These are phyloP conservation scores for Nematostella vectensis DNA, from an alignment of 92 coral and sea anemone genomes.

Conservation along the genomic window DNA sequence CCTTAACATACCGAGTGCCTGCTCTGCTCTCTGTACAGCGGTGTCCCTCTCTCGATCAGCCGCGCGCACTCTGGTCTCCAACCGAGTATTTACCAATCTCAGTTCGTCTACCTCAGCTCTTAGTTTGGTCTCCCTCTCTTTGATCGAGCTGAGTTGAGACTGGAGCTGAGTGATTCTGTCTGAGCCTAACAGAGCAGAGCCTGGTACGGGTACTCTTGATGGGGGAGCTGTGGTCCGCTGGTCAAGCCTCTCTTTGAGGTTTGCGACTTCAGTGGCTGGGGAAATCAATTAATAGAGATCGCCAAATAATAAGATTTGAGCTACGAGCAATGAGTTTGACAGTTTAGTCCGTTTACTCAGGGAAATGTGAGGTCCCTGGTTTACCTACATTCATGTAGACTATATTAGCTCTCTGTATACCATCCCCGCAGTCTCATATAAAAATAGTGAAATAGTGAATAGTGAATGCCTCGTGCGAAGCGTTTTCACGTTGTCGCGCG, in stretches of 20 bases:
- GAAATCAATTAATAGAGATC: too few relatives aligned
- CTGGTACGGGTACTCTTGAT: conserved; percentile 45
- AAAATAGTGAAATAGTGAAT: too few relatives aligned
- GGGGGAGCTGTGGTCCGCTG: conserved; percentile 44
- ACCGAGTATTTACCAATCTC: conserved; percentile 51
- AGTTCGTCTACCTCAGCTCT: conserved; percentile 69
- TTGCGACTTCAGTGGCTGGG: conserved; percentile 88
- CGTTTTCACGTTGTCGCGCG: too few relatives aligned
- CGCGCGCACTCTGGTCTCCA: conserved; percentile 56
- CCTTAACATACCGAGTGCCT: conserved; percentile 48
- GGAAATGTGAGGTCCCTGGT: too few relatives aligned
- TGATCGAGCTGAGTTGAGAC: conserved; percentile 57
- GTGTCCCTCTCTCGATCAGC: conserved; percentile 72
- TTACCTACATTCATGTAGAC: too few relatives aligned
- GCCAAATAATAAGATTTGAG: too few relatives aligned
- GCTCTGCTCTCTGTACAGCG: conserved; percentile 61
- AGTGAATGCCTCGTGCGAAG: too few relatives aligned
- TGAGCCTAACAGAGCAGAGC: conserved; percentile 87
- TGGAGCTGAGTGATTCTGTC: conserved; percentile 89
- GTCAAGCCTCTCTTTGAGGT: conserved; percentile 68
- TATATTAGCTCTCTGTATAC: too few relatives aligned
- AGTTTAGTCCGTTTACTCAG: too few relatives aligned
- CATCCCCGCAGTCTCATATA: too few relatives aligned
- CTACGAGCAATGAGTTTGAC: too few relatives aligned
- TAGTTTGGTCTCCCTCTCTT: conserved; percentile 69